These are phyloP conservation scores for Anoplopoma fimbria DNA, from an alignment of 2,113 vertebrate genomes.

Conservation along the genomic window DNA sequence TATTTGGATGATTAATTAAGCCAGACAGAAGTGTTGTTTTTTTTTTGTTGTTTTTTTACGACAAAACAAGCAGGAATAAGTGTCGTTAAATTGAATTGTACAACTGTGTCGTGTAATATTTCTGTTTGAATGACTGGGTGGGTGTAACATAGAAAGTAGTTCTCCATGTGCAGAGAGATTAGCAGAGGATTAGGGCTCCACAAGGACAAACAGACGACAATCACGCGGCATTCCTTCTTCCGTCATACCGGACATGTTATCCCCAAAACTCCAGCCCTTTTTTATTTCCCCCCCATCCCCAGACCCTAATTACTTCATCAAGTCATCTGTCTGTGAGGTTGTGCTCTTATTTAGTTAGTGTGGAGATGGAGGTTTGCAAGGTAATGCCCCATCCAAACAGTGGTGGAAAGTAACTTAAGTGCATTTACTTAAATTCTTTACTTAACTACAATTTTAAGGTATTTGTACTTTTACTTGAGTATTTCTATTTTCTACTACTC, in stretches of 20 bases:
- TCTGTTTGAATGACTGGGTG: conserved; percentile 41
- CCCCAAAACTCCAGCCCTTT: background rate
- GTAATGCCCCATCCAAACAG: too few relatives aligned
- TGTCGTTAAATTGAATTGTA: background rate
- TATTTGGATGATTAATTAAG: background rate
- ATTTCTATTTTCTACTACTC: background rate
- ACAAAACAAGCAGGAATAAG: background rate
- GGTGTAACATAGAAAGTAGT: conserved; percentile 70
- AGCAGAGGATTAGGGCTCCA: conserved; percentile 77
- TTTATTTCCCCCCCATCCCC: too few relatives aligned
- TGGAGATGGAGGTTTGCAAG: too few relatives aligned
- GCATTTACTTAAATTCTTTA: too few relatives aligned
- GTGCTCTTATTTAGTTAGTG: background rate
- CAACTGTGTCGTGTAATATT: background rate
- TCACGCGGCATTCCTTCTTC: conserved; percentile 35
- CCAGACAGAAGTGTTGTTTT: background rate
- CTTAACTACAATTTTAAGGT: background rate
- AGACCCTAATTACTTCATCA: background rate
- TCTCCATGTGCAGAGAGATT: conserved; percentile 74
- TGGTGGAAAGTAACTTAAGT: background rate
- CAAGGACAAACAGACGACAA: conserved; percentile 74
- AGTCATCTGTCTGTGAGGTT: background rate
- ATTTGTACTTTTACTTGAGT: background rate
- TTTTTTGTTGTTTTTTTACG: too few relatives aligned
- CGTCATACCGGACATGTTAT: background rate